Percentiles rank a stretch among this genome's conserved stretches.
Evolutionary conservation across 2,113 vertebrate species (phyloP).

Genomic region (Ondatra zibethicus): DNA sequence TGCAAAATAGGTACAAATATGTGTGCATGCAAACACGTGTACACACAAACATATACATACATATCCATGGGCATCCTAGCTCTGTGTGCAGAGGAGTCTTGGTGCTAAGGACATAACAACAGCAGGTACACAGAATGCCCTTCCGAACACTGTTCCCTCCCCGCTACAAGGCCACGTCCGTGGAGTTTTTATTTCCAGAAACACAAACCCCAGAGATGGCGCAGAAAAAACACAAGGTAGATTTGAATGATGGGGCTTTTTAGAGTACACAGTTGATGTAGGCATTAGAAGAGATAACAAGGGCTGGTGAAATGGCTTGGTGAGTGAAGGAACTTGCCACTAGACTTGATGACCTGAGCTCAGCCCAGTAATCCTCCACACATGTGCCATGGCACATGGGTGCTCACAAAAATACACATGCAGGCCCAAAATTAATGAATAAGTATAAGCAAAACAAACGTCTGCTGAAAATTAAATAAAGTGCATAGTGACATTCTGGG

Average conservation of each 20-base stretch:
- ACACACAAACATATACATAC: no score
- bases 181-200: background rate
- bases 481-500: background rate
- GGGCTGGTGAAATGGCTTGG: background rate
- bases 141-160: background rate
- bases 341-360: background rate
- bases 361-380: background rate
- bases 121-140: background rate
- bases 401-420: background rate
- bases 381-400: background rate
- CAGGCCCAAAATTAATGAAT: background rate
- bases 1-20: background rate
- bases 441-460: background rate
- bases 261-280: background rate
- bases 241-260: background rate
- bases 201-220: background rate
- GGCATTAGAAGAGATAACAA: no score
- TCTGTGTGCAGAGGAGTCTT: background rate
- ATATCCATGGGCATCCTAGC: background rate
- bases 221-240: background rate
- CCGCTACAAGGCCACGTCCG: background rate
- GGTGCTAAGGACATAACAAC: background rate
- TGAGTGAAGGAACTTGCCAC: background rate
- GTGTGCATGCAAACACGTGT: background rate
- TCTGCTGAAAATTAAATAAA: background rate